A percentile compares a stretch with the other conserved stretches of the same genome.
Evolutionary conservation across 2,113 vertebrate genomes (phyloP).

Genomic region (Hystrix brachyura): DNA sequence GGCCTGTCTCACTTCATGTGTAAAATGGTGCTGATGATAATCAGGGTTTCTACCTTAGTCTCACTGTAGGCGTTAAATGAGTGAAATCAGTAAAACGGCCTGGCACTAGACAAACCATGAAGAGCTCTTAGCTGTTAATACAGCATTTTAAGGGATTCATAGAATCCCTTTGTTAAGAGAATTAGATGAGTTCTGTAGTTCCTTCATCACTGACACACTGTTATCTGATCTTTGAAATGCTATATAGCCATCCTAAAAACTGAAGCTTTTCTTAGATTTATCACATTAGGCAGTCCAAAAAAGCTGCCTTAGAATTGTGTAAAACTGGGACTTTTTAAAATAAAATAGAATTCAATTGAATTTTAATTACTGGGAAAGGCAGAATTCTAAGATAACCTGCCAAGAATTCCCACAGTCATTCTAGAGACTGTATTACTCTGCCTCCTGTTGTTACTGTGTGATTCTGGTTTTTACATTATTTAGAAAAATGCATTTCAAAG

Average conservation of each 20-base stretch:
- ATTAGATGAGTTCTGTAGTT: background rate
- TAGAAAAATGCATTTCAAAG: background rate
- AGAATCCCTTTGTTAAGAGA: background rate
- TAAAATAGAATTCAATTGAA: background rate
- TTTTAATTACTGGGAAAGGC: background rate
- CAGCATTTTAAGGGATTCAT: background rate
- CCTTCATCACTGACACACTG: background rate
- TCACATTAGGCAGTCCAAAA: background rate
- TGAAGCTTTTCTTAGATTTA: background rate
- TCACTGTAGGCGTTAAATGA: background rate
- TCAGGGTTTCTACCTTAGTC: background rate
- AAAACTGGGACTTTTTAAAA: background rate
- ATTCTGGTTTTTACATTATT: background rate
- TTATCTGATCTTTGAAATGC: background rate
- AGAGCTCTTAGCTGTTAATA: background rate
- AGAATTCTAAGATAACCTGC: background rate
- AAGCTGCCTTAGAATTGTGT: background rate
- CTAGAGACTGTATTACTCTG: background rate
- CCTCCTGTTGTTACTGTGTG: fast-evolving
- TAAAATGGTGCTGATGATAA: background rate
- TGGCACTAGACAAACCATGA: background rate
- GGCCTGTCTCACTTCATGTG: background rate
- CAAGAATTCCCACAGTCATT: background rate
- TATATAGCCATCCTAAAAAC: background rate
- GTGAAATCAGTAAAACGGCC: background rate